A percentile compares a stretch with the other conserved stretches of the same genome.
Conservation (phyloP, 2,888 invertebrate species). For the Mesorhabditis belari region DNA sequence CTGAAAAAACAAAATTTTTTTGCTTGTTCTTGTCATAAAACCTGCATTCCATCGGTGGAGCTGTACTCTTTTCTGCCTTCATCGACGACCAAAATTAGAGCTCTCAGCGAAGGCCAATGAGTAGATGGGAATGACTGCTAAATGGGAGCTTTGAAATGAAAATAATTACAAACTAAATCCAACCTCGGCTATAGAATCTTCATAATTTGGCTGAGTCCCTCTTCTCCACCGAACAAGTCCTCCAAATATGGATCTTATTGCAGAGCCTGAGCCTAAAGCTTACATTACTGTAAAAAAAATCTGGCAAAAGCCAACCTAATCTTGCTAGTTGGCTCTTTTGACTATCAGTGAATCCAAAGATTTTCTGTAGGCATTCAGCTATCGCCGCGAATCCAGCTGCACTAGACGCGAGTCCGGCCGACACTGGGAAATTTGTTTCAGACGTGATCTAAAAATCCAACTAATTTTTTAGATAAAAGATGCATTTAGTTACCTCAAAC, state of each 20-base stretch:
- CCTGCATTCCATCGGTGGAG: conserved; percentile 75
- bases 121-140: conserved; percentile 7
- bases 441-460: conserved; percentile 42
- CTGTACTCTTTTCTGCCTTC: conserved; percentile 35
- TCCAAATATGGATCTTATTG: conserved; percentile 85
- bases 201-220: conserved; percentile 65
- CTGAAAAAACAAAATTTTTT: neutral
- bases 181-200: conserved; percentile 61
- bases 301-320: conserved; percentile 8
- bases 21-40: neutral
- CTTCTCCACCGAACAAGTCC: conserved; percentile 87
- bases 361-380: conserved; percentile 38
- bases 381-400: conserved; percentile 85
- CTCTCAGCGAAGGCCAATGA: conserved; percentile 85
- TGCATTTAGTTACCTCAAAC: too few species aligned
- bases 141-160: neutral
- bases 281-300: neutral
- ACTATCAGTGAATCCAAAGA: conserved; percentile 39
- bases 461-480: too few species aligned
- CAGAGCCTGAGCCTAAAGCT: conserved; percentile 74
- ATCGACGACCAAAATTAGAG: conserved; percentile 77
- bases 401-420: conserved; percentile 93
- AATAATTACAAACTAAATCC: neutral
- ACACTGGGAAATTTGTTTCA: conserved; percentile 94
- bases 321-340: conserved; percentile 29